These are phyloP conservation scores for Ornithoptera priamus DNA, from an alignment of 2,888 invertebrate genomes.

Conservation along the genomic window DNA sequence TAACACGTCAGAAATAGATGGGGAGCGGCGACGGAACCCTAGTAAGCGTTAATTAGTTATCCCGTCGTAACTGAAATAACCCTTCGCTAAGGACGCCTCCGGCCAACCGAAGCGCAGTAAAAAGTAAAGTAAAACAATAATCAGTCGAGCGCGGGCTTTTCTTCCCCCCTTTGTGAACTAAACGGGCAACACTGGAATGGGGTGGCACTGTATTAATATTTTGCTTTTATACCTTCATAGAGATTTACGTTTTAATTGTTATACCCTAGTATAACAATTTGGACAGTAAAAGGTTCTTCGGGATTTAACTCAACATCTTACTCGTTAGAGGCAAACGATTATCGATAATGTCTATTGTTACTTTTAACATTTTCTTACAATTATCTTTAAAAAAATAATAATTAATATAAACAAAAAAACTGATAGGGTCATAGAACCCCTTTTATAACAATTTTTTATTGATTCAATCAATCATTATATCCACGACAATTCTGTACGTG, in stretches of 20 bases:
- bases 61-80: conserved; percentile 30
- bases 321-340: no score
- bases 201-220: conserved; percentile 32
- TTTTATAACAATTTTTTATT: no score
- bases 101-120: conserved; percentile 46
- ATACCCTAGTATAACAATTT: not conserved
- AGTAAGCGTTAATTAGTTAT: conserved; percentile 30
- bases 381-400: no score
- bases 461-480: no score
- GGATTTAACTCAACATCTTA: not conserved
- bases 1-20: conserved; percentile 29
- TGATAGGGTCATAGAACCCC: no score
- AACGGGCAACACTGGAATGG: conserved; percentile 26
- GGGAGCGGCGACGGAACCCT: conserved; percentile 22
- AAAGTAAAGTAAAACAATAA: conserved; percentile 72
- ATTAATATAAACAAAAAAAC: no score
- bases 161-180: conserved; percentile 36
- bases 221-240: conserved; percentile 1
- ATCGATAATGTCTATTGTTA: no score
- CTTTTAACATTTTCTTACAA: no score
- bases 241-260: conserved; percentile 3
- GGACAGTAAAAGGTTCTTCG: not conserved
- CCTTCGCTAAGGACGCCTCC: conserved; percentile 29
- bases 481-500: no score
- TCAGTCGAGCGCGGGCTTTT: conserved; percentile 52